These are phyloP conservation scores for Physella acuta DNA, from an alignment of 1,140 invertebrate genomes.

Conservation along the genomic window DNA sequence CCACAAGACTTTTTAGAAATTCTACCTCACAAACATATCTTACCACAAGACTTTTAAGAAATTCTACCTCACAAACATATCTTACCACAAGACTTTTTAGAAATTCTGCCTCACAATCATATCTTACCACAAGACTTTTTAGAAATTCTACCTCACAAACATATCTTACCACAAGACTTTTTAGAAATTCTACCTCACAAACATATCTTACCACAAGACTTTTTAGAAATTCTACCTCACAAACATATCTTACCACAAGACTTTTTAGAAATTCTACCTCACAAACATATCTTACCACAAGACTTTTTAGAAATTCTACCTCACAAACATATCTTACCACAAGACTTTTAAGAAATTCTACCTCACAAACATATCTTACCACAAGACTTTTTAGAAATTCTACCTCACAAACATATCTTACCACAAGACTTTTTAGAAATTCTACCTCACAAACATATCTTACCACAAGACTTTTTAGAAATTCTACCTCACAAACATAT, in stretches of 20 bases:
- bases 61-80: neutral
- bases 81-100: neutral
- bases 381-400: neutral
- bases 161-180: constrained; percentile 11
- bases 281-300: neutral
- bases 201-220: neutral
- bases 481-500: neutral
- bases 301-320: neutral
- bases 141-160: neutral
- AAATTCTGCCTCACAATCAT: neutral
- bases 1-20: neutral
- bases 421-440: constrained; percentile 9
- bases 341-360: neutral
- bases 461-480: neutral
- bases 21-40: neutral
- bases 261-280: neutral
- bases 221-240: neutral
- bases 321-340: neutral
- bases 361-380: neutral
- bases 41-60: neutral
- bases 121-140: neutral
- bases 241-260: neutral
- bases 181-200: neutral
- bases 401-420: neutral
- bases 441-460: neutral